Percentiles rank a stretch among this genome's conserved stretches.
phyloP scores from a whole-genome alignment of 1,140 invertebrate genomes.

The Homarus americanus region DNA sequence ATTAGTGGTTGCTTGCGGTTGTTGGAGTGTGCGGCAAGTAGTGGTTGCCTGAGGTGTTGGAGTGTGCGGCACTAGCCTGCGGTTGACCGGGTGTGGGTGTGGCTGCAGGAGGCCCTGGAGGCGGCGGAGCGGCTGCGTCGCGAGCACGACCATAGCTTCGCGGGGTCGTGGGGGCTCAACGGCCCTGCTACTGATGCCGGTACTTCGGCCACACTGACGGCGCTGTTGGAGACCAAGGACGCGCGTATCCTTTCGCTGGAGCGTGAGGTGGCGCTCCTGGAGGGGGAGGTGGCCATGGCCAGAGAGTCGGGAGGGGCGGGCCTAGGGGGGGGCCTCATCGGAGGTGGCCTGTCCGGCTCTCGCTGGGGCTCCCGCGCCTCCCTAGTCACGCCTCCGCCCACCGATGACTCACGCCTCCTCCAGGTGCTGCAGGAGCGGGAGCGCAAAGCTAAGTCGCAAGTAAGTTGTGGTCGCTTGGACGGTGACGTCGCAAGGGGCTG shows the following conservation, averaged over 20 bases:
- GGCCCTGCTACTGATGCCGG: slow-evolving; percentile 81
- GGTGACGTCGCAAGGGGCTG: slow-evolving; percentile 46
- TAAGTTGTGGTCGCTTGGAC: slow-evolving; percentile 65
- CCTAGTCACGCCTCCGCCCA: slow-evolving; percentile 71
- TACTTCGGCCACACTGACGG: slow-evolving; percentile 85
- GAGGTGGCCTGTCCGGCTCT: slow-evolving; percentile 59
- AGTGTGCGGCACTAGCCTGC: slow-evolving; percentile 50
- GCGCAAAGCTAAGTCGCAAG: slow-evolving; percentile 74
- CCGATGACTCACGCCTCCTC: slow-evolving; percentile 74
- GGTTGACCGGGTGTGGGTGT: slow-evolving; percentile 73
- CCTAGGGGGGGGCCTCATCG: slow-evolving; percentile 47
- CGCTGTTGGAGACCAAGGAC: slow-evolving; percentile 90
- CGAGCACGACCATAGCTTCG: slow-evolving; percentile 69
- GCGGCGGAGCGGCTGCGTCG: slow-evolving; percentile 70
- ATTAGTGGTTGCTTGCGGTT: slow-evolving; percentile 66
- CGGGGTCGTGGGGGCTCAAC: slow-evolving; percentile 76
- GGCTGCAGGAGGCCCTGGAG: slow-evolving; percentile 72
- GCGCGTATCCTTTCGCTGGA: slow-evolving; percentile 90
- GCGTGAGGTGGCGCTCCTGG: slow-evolving; percentile 87
- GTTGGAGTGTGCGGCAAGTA: slow-evolving; percentile 53
- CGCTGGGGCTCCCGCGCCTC: slow-evolving; percentile 73
- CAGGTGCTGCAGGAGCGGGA: slow-evolving; percentile 74
- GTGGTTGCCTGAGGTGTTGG: slow-evolving; percentile 59
- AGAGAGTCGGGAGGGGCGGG: slow-evolving; percentile 79
- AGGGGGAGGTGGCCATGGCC: slow-evolving; percentile 81